A percentile compares a stretch with the other conserved stretches of the same genome.
phyloP scores from a whole-genome alignment of 2,113 vertebrate species.

The Reinhardtius hippoglossoides region DNA sequence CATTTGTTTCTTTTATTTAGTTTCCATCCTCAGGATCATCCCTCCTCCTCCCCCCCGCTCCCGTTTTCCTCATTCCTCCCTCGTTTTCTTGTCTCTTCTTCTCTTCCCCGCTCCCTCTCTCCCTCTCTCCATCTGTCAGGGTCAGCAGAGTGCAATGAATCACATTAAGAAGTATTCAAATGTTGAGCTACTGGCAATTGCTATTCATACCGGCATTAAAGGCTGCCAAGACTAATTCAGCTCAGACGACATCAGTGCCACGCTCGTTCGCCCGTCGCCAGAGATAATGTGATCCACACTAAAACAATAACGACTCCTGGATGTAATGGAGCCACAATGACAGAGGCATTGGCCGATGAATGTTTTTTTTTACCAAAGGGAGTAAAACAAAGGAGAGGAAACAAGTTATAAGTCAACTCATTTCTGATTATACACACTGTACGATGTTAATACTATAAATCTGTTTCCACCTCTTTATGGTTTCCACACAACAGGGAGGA shows the following conservation, averaged over 20 bases:
- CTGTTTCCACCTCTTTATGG: too few species aligned
- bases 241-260: conserved; percentile 32
- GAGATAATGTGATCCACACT: conserved; percentile 61
- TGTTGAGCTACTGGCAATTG: conserved; percentile 66
- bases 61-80: not conserved
- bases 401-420: not conserved
- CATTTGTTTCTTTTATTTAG: conserved; percentile 35
- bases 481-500: too few species aligned
- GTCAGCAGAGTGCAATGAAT: conserved; percentile 71
- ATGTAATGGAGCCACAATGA: conserved; percentile 61
- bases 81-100: not conserved
- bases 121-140: conserved; percentile 56
- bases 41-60: not conserved
- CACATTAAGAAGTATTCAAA: conserved; percentile 69
- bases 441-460: too few species aligned
- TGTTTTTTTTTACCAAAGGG: conserved; percentile 32
- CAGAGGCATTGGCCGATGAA: conserved; percentile 32
- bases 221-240: conserved; percentile 73
- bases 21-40: not conserved
- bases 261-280: conserved; percentile 46
- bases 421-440: not conserved
- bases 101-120: not conserved
- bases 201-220: conserved; percentile 73
- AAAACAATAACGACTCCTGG: conserved; percentile 53
- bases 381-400: conserved; percentile 26